Evolutionary conservation across 2,113 vertebrate genomes (phyloP).

Genomic region (Myotis yumanensis): DNA sequence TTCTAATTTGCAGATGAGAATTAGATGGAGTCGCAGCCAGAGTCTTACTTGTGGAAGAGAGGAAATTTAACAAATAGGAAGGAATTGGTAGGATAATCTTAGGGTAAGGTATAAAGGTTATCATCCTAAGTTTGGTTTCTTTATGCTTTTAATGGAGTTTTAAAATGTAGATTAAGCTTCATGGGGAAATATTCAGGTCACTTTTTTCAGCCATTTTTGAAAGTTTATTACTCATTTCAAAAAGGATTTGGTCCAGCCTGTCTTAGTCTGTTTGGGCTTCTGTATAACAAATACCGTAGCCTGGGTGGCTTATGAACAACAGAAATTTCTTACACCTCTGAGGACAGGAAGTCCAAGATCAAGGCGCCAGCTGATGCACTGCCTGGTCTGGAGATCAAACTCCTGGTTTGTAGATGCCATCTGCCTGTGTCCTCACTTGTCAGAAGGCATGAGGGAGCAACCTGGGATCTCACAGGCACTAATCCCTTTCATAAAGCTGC

Average conservation of each 20-base stretch:
- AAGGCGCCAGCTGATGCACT: not conserved
- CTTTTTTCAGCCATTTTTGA: not conserved
- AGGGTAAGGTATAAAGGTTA: not conserved
- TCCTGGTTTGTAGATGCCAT: not conserved
- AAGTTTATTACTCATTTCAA: constrained; percentile 9
- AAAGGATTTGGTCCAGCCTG: not conserved
- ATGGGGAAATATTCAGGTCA: not conserved
- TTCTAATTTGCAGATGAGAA: not conserved
- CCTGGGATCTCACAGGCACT: not conserved
- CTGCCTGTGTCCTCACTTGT: not conserved
- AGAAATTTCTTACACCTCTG: not conserved
- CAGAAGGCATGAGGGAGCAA: not conserved
- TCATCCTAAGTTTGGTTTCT: not conserved
- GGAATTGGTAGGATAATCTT: not conserved
- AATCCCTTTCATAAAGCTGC: not conserved
- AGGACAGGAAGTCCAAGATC: not conserved
- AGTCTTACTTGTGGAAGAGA: not conserved
- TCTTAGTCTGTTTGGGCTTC: not conserved
- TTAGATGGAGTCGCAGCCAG: not conserved
- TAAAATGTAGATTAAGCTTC: constrained; percentile 8
- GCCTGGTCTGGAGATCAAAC: not conserved
- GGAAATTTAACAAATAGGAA: not conserved
- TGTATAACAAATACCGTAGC: not conserved
- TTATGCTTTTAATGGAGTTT: constrained; percentile 27
- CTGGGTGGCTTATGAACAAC: not conserved